Conservation (phyloP, 2,888 invertebrate genomes). For the Mythimna ferrago region DNA sequence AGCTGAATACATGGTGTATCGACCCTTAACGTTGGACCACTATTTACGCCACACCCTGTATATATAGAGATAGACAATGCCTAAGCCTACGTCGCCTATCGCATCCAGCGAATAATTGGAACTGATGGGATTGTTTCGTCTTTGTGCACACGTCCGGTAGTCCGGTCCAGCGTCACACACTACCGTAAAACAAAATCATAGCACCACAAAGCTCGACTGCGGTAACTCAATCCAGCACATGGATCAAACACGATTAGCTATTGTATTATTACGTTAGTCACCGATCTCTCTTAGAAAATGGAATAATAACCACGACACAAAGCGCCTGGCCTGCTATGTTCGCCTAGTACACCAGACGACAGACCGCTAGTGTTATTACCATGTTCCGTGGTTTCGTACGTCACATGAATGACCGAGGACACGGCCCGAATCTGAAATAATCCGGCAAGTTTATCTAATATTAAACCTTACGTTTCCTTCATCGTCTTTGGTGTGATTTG, state of each 20-base stretch:
- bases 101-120: constrained; percentile 14
- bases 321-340: constrained; percentile 38
- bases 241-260: constrained; percentile 53
- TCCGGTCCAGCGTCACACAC: background rate
- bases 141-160: background rate
- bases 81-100: too few species aligned
- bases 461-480: constrained; percentile 1
- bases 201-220: constrained; percentile 29
- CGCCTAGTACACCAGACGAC: constrained; percentile 45
- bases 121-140: background rate
- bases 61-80: background rate
- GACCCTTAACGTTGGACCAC: too few species aligned
- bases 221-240: constrained; percentile 31
- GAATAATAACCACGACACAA: constrained; percentile 66
- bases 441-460: constrained; percentile 61
- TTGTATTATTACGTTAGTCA: constrained; percentile 48
- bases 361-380: constrained; percentile 26
- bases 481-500: too few species aligned
- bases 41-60: too few species aligned
- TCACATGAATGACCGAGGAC: constrained; percentile 72
- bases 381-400: constrained; percentile 42
- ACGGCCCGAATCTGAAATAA: constrained; percentile 71
- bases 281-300: constrained; percentile 64
- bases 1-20: too few species aligned
- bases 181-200: constrained; percentile 26